These are phyloP conservation scores for Telenomus remus DNA, from an alignment of 1,140 invertebrate genomes.

Conservation along the genomic window DNA sequence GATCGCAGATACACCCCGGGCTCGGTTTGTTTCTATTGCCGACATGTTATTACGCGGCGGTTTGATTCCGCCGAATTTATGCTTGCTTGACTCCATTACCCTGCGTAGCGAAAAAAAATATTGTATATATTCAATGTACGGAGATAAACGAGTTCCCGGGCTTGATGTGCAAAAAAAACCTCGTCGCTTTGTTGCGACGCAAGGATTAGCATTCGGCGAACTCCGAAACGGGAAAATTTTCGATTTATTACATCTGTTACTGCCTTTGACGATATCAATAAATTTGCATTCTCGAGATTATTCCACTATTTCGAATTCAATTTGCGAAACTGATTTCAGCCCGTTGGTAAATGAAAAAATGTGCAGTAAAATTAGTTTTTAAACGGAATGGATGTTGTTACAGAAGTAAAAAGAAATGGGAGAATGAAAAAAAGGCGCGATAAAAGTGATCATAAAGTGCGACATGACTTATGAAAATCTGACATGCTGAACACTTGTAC, in stretches of 20 bases:
- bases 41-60: conserved; percentile 24
- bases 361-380: too few relatives aligned
- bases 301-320: conserved; percentile 2
- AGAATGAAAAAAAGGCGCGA: too few relatives aligned
- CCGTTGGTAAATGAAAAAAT: not conserved
- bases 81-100: conserved; percentile 43
- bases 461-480: too few relatives aligned
- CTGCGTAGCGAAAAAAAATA: conserved; percentile 17
- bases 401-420: not conserved
- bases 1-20: conserved; percentile 16
- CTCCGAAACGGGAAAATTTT: not conserved
- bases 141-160: conserved; percentile 27
- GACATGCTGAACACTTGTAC: too few relatives aligned
- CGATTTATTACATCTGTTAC: conserved; percentile 22
- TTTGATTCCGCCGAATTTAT: conserved; percentile 41
- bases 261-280: not conserved
- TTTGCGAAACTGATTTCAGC: not conserved
- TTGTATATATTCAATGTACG: conserved; percentile 10
- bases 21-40: conserved; percentile 44
- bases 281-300: conserved; percentile 1
- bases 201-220: conserved; percentile 20
- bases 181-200: not conserved
- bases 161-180: conserved; percentile 8
- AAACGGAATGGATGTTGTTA: not conserved
- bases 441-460: too few relatives aligned